Conservation (phyloP, 2,113 vertebrate genomes). For the Eubucco bourcierii region DNA sequence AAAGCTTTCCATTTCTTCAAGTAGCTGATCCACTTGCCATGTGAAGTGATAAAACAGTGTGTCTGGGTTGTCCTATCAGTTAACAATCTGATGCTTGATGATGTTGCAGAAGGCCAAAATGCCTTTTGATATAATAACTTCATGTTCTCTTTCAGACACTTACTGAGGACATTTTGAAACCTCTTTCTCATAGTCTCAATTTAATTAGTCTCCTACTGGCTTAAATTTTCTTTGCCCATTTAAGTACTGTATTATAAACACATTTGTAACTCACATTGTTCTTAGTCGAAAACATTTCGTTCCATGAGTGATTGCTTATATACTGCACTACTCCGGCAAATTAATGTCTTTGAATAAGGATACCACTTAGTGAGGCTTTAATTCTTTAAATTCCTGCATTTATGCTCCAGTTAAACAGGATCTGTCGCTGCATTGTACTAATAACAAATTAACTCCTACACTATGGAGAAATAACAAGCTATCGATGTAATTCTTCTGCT, state of each 20-base stretch:
- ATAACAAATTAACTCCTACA: constrained; percentile 33
- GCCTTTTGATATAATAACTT: neutral
- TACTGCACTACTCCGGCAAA: constrained; percentile 35
- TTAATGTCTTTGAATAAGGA: constrained; percentile 47
- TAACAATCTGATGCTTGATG: constrained; percentile 2
- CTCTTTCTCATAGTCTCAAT: constrained; percentile 10
- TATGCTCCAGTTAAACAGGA: constrained; percentile 24
- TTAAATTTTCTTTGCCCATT: constrained; percentile 59
- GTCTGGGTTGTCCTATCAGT: neutral
- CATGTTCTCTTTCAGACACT: constrained; percentile 12
- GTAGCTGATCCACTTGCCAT: neutral
- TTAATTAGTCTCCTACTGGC: constrained; percentile 51
- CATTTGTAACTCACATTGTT: constrained; percentile 47
- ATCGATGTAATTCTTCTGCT: neutral
- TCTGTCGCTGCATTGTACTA: neutral
- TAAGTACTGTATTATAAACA: constrained; percentile 54
- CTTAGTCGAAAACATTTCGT: constrained; percentile 30
- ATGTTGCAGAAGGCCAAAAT: constrained; percentile 5
- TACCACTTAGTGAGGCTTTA: constrained; percentile 25
- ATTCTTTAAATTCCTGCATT: constrained; percentile 23
- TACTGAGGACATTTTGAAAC: constrained; percentile 51
- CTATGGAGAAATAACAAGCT: constrained; percentile 15
- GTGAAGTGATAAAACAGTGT: neutral
- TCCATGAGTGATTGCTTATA: constrained; percentile 45
- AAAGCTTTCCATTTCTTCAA: neutral